phyloP scores from a whole-genome alignment of 2,888 invertebrate species.

The Harpalus rufipes region DNA sequence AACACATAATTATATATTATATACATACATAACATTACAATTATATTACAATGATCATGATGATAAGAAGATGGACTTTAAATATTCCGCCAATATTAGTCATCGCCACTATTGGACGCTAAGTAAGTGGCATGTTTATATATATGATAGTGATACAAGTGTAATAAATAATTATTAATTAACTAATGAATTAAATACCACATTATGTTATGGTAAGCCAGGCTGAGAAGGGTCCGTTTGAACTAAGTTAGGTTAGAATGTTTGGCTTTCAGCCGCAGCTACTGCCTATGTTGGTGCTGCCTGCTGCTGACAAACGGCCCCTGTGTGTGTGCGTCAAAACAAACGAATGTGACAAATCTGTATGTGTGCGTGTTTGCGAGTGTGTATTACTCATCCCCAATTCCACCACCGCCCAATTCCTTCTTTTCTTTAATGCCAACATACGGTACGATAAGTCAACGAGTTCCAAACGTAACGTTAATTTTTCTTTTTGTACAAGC shows the following conservation, averaged over 20 bases:
- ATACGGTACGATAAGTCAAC: constrained; percentile 34
- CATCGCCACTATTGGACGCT: constrained; percentile 61
- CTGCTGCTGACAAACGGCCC: constrained; percentile 49
- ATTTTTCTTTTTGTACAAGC: constrained; percentile 38
- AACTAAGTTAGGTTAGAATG: constrained; percentile 42
- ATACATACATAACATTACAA: constrained; percentile 63
- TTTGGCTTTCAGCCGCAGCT: constrained; percentile 49
- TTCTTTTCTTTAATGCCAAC: constrained; percentile 32
- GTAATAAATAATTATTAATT: constrained; percentile 64
- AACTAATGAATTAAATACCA: constrained; percentile 59
- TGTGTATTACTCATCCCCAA: constrained; percentile 21
- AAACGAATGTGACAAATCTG: constrained; percentile 33
- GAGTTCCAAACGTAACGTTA: constrained; percentile 18
- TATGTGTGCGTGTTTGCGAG: not conserved
- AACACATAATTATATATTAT: constrained; percentile 60
- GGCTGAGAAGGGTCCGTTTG: constrained; percentile 45
- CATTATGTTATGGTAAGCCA: constrained; percentile 50
- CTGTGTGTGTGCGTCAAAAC: constrained; percentile 16
- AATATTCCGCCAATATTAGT: constrained; percentile 64
- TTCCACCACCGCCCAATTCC: constrained; percentile 43
- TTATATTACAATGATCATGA: constrained; percentile 58
- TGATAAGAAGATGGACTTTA: constrained; percentile 56
- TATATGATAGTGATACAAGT: constrained; percentile 65
- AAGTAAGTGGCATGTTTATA: constrained; percentile 61
- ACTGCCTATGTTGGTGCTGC: constrained; percentile 25